Conservation (phyloP, 2,797 vertebrate species). For the Myotis myotis region DNA sequence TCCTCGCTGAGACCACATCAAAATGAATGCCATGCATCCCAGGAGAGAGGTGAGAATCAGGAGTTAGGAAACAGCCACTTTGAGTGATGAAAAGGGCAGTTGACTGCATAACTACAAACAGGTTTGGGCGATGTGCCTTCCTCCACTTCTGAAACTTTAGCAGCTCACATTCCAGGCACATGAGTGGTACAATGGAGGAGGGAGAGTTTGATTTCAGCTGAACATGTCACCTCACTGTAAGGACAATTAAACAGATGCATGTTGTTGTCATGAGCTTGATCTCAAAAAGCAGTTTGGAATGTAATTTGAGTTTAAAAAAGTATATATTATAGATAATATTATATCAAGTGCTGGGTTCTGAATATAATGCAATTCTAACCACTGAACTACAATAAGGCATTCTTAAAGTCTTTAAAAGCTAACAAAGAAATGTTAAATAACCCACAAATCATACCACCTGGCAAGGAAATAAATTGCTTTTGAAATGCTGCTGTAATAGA, state of each 20-base stretch:
- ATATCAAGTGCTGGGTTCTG: not conserved
- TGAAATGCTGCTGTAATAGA: slow-evolving; percentile 36
- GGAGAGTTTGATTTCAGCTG: not conserved
- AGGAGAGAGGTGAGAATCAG: not conserved
- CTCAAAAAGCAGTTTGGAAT: not conserved
- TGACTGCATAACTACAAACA: not conserved
- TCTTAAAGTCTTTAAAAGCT: slow-evolving; percentile 31
- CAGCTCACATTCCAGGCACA: not conserved
- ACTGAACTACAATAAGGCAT: slow-evolving; percentile 37
- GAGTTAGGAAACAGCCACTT: not conserved
- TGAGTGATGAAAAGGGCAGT: not conserved
- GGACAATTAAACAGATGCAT: slow-evolving; percentile 8
- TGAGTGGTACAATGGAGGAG: not conserved
- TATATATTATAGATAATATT: not conserved
- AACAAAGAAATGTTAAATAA: slow-evolving; percentile 58
- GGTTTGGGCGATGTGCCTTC: not conserved
- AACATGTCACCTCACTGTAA: not conserved
- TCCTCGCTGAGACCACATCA: not conserved
- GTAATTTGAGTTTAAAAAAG: not conserved
- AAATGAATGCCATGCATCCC: not conserved
- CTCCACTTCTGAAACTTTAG: not conserved
- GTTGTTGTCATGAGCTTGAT: not conserved
- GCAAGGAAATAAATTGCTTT: slow-evolving; percentile 55
- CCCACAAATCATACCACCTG: slow-evolving; percentile 38
- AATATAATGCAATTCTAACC: slow-evolving; percentile 12